phyloP scores from a whole-genome alignment of 2,888 invertebrate genomes.

The Erpobdella octoculata region DNA sequence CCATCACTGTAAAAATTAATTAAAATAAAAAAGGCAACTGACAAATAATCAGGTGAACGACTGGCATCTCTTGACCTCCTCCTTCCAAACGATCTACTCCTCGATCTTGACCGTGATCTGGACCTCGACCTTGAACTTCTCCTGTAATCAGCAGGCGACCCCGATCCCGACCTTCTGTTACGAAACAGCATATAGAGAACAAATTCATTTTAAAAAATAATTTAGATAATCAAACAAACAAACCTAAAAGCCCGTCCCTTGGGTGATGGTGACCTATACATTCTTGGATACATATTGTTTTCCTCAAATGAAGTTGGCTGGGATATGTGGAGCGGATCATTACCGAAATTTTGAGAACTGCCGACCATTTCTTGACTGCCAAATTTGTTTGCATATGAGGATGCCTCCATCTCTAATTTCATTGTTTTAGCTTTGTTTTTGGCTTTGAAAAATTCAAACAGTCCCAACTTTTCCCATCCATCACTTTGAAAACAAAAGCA shows the following conservation, averaged over 20 bases:
- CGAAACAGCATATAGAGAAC: neutral
- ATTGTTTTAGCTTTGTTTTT: conserved; percentile 82
- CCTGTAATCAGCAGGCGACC: conserved; percentile 44
- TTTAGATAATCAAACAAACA: neutral
- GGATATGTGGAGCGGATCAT: neutral
- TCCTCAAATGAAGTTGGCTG: neutral
- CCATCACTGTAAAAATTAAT: neutral
- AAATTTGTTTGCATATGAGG: neutral
- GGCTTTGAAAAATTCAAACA: conserved; percentile 94
- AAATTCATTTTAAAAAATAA: neutral
- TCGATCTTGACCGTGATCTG: conserved; percentile 45
- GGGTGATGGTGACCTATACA: neutral
- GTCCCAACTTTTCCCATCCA: conserved; percentile 94
- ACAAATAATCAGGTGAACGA: neutral
- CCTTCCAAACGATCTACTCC: conserved; percentile 35
- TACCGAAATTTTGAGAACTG: no score
- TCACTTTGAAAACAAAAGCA: conserved; percentile 57
- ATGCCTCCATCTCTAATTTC: conserved; percentile 59
- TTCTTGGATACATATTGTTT: neutral
- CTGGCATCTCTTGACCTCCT: neutral
- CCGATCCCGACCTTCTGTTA: conserved; percentile 47
- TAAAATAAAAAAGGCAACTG: neutral
- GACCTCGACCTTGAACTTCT: conserved; percentile 40
- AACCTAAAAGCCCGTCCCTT: neutral
- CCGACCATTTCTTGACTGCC: no score